Conservation (phyloP, 2,888 invertebrate species). For the Cistogaster globosa region DNA sequence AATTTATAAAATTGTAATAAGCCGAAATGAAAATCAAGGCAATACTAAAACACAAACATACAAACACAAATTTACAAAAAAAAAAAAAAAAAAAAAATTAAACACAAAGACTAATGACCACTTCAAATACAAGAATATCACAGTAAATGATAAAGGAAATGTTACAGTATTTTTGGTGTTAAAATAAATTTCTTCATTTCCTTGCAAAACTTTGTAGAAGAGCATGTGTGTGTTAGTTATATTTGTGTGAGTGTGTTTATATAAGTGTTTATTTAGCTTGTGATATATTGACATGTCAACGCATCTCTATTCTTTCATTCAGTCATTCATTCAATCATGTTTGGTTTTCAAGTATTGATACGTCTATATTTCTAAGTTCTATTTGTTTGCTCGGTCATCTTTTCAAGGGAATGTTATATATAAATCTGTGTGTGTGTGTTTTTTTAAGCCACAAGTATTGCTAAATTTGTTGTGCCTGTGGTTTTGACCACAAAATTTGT, state of each 20-base stretch:
- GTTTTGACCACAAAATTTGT: conserved; percentile 71
- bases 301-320: conserved; percentile 55
- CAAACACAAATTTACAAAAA: neutral
- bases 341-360: conserved; percentile 27
- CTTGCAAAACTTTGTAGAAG: neutral
- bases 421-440: conserved; percentile 1
- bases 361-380: neutral
- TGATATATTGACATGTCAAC: conserved; percentile 71
- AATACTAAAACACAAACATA: neutral
- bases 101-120: conserved; percentile 13
- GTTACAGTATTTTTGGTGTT: conserved; percentile 30
- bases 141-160: neutral
- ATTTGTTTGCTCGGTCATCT: conserved; percentile 32
- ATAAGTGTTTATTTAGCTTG: conserved; percentile 42
- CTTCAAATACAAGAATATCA: conserved; percentile 5
- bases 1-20: conserved; percentile 64
- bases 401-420: neutral
- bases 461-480: conserved; percentile 71
- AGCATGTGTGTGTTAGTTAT: conserved; percentile 1
- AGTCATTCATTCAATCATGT: conserved; percentile 49
- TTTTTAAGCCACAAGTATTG: conserved; percentile 64
- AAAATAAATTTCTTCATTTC: neutral
- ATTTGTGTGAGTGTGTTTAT: conserved; percentile 4
- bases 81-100: neutral
- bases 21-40: conserved; percentile 27